A percentile compares a stretch with the other conserved stretches of the same genome.
phyloP scores from a whole-genome alignment of 2,888 invertebrate genomes.

The Acleris laterana region DNA sequence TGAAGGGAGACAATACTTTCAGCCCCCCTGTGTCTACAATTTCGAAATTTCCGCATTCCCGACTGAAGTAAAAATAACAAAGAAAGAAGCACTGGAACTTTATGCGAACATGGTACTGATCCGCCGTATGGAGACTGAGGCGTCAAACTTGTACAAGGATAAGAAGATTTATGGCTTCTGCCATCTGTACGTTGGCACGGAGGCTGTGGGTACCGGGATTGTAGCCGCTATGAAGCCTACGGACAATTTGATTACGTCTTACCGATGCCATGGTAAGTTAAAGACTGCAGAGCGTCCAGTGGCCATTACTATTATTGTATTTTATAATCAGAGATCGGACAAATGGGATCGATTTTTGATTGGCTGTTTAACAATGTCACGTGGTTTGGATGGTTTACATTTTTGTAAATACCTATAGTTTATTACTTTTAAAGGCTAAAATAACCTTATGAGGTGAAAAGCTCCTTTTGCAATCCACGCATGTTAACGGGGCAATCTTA shows the following conservation, averaged over 20 bases:
- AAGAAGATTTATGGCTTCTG: constrained; percentile 96
- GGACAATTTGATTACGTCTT: constrained; percentile 95
- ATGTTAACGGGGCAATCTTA: too few relatives aligned
- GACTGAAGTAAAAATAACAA: constrained; percentile 86
- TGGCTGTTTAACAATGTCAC: too few relatives aligned
- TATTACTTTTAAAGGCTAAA: too few relatives aligned
- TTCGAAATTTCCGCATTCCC: constrained; percentile 46
- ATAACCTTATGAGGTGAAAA: too few relatives aligned
- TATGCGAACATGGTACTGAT: constrained; percentile 91
- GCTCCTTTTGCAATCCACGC: too few relatives aligned
- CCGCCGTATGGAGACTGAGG: constrained; percentile 93
- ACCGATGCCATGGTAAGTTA: constrained; percentile 92
- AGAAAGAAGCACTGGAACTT: constrained; percentile 90
- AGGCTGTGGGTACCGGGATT: constrained; percentile 89
- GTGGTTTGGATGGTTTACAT: too few relatives aligned
- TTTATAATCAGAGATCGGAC: too few relatives aligned
- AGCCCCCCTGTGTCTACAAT: constrained; percentile 26
- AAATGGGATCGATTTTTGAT: too few relatives aligned
- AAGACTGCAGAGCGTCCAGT: too few relatives aligned
- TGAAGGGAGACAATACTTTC: not conserved
- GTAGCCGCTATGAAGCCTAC: constrained; percentile 88
- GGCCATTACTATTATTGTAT: too few relatives aligned
- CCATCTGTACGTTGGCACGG: constrained; percentile 92
- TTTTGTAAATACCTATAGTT: too few relatives aligned
- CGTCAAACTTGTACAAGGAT: constrained; percentile 95